phyloP scores from a whole-genome alignment of 2,797 vertebrate species.

The Tragopan temminckii region DNA sequence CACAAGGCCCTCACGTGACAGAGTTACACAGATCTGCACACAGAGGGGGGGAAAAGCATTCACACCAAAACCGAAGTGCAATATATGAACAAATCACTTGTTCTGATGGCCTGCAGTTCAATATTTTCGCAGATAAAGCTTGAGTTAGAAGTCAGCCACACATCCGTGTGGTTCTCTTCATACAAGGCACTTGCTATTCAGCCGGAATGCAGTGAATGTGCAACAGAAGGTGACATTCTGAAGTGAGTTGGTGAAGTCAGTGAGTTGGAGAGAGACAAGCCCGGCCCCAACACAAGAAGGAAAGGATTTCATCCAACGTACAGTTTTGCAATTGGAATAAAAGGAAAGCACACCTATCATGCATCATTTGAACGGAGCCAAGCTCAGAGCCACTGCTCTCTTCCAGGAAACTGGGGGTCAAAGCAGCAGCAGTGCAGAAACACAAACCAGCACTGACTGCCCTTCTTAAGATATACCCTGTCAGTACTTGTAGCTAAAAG shows the following conservation, averaged over 20 bases:
- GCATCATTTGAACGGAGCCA: background rate
- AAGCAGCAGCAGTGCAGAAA: background rate
- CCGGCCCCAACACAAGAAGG: background rate
- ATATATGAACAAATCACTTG: background rate
- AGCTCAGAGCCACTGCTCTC: background rate
- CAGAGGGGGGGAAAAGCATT: background rate
- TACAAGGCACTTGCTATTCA: background rate
- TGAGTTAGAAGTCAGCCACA: background rate
- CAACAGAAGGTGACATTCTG: background rate
- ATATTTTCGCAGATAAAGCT: background rate
- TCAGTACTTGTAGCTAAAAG: background rate
- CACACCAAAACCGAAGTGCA: background rate
- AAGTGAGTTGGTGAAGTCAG: constrained; percentile 25
- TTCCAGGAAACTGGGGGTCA: background rate
- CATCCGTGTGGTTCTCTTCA: background rate
- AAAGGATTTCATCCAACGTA: background rate
- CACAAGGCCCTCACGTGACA: background rate
- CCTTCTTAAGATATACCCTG: background rate
- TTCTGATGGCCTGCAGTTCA: background rate
- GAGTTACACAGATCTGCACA: background rate
- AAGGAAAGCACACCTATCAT: background rate
- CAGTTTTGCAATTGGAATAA: background rate
- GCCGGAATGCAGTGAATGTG: background rate
- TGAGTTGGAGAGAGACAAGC: background rate
- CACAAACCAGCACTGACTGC: background rate